phyloP scores from a whole-genome alignment of 1,140 invertebrate species.

The Anoplophora glabripennis region DNA sequence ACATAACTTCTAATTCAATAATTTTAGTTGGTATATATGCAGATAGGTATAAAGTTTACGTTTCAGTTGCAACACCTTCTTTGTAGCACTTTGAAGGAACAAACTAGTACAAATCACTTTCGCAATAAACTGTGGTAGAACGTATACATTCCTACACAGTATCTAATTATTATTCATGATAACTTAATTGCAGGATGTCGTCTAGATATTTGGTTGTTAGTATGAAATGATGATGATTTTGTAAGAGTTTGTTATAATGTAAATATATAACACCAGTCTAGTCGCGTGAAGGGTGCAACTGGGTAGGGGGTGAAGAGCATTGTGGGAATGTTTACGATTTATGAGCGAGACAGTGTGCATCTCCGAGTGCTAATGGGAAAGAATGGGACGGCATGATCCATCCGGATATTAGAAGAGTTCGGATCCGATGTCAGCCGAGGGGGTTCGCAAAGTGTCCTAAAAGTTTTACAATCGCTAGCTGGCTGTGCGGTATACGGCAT shows the following conservation, averaged over 20 bases:
- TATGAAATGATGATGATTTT: too few species aligned
- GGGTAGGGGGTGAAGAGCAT: slow-evolving; percentile 3
- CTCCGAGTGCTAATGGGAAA: slow-evolving; percentile 30
- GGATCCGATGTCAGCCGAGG: slow-evolving; percentile 38
- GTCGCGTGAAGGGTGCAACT: slow-evolving; percentile 1
- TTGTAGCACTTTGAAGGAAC: too few species aligned
- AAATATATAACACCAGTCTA: slow-evolving; percentile 15
- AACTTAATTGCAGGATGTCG: too few species aligned
- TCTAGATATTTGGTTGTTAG: too few species aligned
- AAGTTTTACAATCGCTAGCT: slow-evolving; percentile 65
- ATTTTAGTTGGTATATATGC: too few species aligned
- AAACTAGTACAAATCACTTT: too few species aligned
- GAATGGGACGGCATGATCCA: slow-evolving; percentile 39
- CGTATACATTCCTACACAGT: too few species aligned
- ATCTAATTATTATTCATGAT: too few species aligned
- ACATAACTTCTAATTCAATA: too few species aligned
- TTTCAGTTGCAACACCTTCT: too few species aligned
- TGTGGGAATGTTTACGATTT: slow-evolving; percentile 44
- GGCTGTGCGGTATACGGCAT: slow-evolving; percentile 61
- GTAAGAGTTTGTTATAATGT: slow-evolving; percentile 14
- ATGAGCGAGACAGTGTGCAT: slow-evolving; percentile 33
- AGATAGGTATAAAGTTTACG: too few species aligned
- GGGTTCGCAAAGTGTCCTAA: slow-evolving; percentile 61
- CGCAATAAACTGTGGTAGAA: too few species aligned
- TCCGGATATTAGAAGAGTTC: slow-evolving; percentile 49